Conservation (phyloP, 2,797 vertebrate species). For the Alexandromys oeconomus region DNA sequence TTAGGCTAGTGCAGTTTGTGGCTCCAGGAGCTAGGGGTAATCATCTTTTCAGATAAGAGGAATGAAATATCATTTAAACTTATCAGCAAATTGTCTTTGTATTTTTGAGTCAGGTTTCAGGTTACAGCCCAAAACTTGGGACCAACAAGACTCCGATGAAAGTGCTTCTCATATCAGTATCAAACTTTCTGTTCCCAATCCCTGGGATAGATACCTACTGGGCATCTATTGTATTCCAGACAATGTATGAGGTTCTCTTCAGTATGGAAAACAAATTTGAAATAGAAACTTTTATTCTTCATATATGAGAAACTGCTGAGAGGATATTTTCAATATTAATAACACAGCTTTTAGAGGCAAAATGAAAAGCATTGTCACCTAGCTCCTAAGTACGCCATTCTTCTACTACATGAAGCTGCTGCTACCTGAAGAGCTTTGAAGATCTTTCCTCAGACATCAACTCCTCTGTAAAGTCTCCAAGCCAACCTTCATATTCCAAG, state of each 20-base stretch:
- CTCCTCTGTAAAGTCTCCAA: background rate
- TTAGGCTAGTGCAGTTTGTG: background rate
- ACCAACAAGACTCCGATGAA: background rate
- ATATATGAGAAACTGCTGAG: background rate
- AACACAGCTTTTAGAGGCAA: background rate
- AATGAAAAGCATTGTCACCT: conserved; percentile 56
- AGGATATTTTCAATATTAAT: background rate
- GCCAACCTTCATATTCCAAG: background rate
- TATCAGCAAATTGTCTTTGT: conserved; percentile 19
- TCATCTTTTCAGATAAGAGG: background rate
- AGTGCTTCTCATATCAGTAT: background rate
- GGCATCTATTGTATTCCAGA: background rate
- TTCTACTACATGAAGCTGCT: background rate
- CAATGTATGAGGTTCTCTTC: background rate
- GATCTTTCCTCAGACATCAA: conserved; percentile 35
- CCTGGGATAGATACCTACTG: background rate
- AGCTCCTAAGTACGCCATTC: background rate
- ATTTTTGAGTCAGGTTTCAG: conserved; percentile 58
- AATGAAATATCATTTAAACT: conserved; percentile 34
- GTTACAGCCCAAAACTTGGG: conserved; percentile 33
- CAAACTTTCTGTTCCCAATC: background rate
- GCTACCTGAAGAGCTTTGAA: background rate
- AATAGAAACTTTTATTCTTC: conserved; percentile 41
- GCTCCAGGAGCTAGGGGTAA: background rate
- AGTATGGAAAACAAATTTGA: conserved; percentile 48